A percentile compares a stretch with the other conserved stretches of the same genome.
These are phyloP conservation scores for Seriola dumerili DNA, from an alignment of 2,113 vertebrate genomes.

Conservation along the genomic window DNA sequence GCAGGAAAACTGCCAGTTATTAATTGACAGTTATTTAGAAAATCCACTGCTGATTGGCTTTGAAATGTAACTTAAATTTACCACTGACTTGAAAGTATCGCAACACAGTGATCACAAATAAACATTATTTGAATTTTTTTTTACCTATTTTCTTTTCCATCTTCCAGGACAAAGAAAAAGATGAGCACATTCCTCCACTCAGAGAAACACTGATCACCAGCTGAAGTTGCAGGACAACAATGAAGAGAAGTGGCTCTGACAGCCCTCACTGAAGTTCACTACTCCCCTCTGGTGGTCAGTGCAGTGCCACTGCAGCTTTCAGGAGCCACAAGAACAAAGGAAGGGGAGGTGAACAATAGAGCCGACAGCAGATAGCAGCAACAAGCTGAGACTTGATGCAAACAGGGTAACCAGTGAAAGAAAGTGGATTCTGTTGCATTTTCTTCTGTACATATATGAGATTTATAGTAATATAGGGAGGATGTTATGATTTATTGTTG, in stretches of 20 bases:
- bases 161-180: constrained; percentile 78
- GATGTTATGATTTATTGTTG: no score
- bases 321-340: constrained; percentile 73
- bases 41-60: neutral
- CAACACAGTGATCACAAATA: neutral
- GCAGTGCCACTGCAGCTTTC: neutral
- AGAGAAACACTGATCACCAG: neutral
- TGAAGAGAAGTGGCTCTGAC: neutral
- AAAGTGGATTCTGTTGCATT: no score
- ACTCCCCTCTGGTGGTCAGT: constrained; percentile 76
- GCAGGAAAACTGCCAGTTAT: neutral
- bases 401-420: neutral
- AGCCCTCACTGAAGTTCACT: constrained; percentile 47
- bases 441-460: no score
- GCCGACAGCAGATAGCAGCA: neutral
- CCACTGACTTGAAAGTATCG: neutral
- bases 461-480: neutral
- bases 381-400: neutral
- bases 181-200: constrained; percentile 63
- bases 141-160: neutral
- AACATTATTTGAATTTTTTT: neutral
- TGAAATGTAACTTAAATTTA: neutral
- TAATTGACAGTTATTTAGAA: neutral
- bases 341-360: constrained; percentile 51
- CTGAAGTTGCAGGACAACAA: constrained; percentile 41